Conservation (phyloP, 2,797 vertebrate species). For the Acrocephalus scirpaceus region DNA sequence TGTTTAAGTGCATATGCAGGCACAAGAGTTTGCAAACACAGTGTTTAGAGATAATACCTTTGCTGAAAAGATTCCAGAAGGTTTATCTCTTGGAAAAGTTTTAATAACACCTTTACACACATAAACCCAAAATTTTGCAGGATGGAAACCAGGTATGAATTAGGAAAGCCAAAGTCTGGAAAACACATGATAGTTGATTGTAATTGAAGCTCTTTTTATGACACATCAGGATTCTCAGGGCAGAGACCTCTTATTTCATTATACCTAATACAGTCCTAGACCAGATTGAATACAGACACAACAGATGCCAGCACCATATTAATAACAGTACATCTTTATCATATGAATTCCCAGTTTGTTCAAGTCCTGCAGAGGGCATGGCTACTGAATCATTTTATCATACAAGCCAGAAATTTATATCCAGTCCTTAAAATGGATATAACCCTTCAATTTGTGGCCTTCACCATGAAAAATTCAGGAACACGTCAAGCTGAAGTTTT, state of each 20-base stretch:
- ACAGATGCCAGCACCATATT: background rate
- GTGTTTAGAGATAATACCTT: background rate
- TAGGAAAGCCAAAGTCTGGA: background rate
- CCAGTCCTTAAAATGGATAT: background rate
- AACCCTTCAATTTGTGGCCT: background rate
- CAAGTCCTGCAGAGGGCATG: background rate
- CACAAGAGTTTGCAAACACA: accelerated
- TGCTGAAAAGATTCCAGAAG: background rate
- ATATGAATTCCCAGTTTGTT: background rate
- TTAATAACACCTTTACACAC: background rate
- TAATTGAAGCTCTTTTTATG: background rate
- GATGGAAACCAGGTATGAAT: background rate
- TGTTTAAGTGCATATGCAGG: background rate
- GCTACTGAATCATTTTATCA: background rate
- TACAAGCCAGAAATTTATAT: background rate
- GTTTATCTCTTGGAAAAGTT: background rate
- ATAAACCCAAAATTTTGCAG: background rate
- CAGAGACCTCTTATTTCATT: background rate
- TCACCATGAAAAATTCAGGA: background rate
- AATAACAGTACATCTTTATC: background rate
- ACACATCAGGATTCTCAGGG: background rate
- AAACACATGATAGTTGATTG: background rate
- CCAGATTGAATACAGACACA: background rate
- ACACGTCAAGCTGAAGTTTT: background rate
- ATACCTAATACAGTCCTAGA: background rate